Percentiles rank a stretch among this genome's conserved stretches.
phyloP scores from a whole-genome alignment of 2,797 vertebrate species.

The Siniperca obscura region DNA sequence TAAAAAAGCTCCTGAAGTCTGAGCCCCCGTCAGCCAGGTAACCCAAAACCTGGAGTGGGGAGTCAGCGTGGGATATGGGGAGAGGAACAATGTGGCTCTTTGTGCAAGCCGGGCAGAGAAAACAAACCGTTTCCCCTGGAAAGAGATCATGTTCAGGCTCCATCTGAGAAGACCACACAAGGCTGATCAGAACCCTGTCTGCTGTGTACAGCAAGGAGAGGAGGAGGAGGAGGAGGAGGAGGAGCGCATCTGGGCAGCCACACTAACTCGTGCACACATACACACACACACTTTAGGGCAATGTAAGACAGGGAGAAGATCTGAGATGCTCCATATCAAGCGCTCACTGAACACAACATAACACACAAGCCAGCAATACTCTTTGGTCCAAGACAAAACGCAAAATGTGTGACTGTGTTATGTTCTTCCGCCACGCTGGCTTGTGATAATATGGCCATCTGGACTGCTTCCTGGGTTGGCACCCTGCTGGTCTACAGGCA shows the following conservation, averaged over 20 bases:
- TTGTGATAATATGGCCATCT: slow-evolving; percentile 72
- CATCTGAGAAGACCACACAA: slow-evolving; percentile 86
- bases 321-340: slow-evolving; percentile 64
- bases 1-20: slow-evolving; percentile 78
- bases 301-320: slow-evolving; percentile 66
- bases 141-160: slow-evolving; percentile 85
- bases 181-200: slow-evolving; percentile 82
- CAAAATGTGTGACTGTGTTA: slow-evolving; percentile 67
- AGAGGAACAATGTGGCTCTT: slow-evolving; percentile 85
- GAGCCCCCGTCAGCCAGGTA: slow-evolving; percentile 81
- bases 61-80: slow-evolving; percentile 83
- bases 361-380: slow-evolving; percentile 57
- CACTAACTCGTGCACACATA: slow-evolving; percentile 40
- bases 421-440: slow-evolving; percentile 57
- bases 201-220: slow-evolving; percentile 63
- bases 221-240: slow-evolving; percentile 57
- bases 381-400: slow-evolving; percentile 78
- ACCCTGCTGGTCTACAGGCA: slow-evolving; percentile 76
- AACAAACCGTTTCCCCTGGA: slow-evolving; percentile 86
- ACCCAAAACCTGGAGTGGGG: slow-evolving; percentile 83
- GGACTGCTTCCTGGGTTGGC: slow-evolving; percentile 74
- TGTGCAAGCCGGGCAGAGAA: slow-evolving; percentile 83
- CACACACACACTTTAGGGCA: slow-evolving; percentile 62
- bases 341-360: slow-evolving; percentile 61
- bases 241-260: slow-evolving; percentile 71